phyloP scores from a whole-genome alignment of 2,113 vertebrate species.

The Canis aureus region DNA sequence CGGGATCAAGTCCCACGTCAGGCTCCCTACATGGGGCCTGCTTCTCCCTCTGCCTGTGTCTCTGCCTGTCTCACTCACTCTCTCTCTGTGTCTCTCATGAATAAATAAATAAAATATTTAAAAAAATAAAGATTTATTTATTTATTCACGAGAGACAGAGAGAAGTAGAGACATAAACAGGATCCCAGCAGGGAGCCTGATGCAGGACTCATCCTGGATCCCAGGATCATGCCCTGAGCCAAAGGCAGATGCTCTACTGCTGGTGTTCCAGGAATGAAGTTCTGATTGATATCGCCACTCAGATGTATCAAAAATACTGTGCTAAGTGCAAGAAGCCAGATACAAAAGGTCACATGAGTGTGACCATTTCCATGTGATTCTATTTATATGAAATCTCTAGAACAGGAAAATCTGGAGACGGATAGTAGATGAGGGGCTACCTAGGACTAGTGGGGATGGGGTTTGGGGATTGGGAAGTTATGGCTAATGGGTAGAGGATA shows the following conservation, averaged over 20 bases:
- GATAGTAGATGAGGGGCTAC: neutral
- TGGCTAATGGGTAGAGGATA: neutral
- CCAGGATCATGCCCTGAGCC: neutral
- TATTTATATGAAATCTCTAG: neutral
- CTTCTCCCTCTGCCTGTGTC: no score
- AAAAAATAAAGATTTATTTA: neutral
- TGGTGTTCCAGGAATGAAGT: neutral
- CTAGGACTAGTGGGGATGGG: neutral
- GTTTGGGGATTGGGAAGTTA: no score
- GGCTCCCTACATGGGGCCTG: no score
- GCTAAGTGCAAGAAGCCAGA: neutral
- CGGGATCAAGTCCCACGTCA: no score
- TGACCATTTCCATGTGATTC: neutral
- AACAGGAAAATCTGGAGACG: neutral
- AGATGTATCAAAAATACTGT: neutral
- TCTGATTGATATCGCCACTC: accelerated
- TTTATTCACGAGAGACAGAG: neutral
- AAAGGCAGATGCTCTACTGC: neutral
- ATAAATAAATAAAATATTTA: no score
- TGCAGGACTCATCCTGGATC: neutral
- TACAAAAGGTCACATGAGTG: no score
- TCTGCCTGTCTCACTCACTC: no score
- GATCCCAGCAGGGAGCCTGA: neutral
- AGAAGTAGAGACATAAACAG: neutral
- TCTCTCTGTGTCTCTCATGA: no score